phyloP scores from a whole-genome alignment of 2,888 invertebrate species.

The Pyralis farinalis region DNA sequence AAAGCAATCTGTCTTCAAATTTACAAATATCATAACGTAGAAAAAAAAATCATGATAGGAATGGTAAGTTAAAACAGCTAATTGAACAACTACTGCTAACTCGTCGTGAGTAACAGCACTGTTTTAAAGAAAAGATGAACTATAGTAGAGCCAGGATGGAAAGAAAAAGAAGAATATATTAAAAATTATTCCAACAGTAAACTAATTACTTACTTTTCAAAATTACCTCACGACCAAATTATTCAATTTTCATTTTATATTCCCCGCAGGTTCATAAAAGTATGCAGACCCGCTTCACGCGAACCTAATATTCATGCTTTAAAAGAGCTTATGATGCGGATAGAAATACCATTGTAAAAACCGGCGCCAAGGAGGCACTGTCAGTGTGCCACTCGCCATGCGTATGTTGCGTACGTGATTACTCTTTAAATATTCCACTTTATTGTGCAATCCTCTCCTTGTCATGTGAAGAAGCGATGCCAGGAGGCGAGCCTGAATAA shows the following conservation, averaged over 20 bases:
- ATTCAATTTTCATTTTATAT: slow-evolving; percentile 17
- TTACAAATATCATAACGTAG: too few relatives aligned
- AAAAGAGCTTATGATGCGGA: slow-evolving; percentile 36
- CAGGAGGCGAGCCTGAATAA: slow-evolving; percentile 60
- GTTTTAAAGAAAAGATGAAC: too few relatives aligned
- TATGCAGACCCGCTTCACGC: slow-evolving; percentile 16
- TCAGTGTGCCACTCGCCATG: slow-evolving; percentile 40
- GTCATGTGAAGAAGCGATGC: slow-evolving; percentile 63
- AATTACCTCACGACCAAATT: slow-evolving; percentile 11
- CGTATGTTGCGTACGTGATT: slow-evolving; percentile 64
- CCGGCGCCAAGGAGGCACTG: slow-evolving; percentile 22
- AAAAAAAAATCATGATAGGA: too few relatives aligned
- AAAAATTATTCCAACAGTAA: too few relatives aligned
- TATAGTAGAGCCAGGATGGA: too few relatives aligned
- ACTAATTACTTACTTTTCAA: neutral
- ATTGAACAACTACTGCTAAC: too few relatives aligned
- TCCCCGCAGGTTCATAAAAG: slow-evolving; percentile 17
- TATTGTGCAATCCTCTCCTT: slow-evolving; percentile 68
- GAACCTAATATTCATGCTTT: slow-evolving; percentile 35
- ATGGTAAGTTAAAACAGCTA: too few relatives aligned
- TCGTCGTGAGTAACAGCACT: too few relatives aligned
- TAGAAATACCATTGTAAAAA: slow-evolving; percentile 43
- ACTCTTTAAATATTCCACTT: slow-evolving; percentile 73
- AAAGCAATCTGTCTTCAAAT: too few relatives aligned
- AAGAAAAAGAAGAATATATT: too few relatives aligned